phyloP scores from a whole-genome alignment of 2,797 vertebrate species.

The Lophotriccus pileatus region DNA sequence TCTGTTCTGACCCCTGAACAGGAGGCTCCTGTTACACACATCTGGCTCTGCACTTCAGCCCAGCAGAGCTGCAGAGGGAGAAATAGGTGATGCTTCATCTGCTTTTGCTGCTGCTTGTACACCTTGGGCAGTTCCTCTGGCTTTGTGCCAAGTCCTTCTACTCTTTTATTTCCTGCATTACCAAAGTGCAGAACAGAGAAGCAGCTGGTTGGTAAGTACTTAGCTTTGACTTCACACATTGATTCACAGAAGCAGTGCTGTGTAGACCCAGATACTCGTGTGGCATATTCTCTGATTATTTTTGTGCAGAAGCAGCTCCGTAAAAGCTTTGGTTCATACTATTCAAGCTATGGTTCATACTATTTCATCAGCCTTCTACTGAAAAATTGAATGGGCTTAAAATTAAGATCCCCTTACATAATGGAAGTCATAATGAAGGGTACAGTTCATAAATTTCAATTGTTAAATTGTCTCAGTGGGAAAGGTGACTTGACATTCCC shows the following conservation, averaged over 20 bases:
- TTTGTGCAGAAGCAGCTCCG: neutral
- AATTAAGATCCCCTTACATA: conserved; percentile 59
- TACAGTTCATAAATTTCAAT: conserved; percentile 64
- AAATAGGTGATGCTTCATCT: neutral
- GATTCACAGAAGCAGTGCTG: neutral
- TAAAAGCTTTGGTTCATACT: neutral
- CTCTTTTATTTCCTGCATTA: neutral
- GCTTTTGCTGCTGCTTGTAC: neutral
- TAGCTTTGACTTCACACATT: neutral
- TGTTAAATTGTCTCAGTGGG: conserved; percentile 60
- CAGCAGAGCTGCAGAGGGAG: neutral
- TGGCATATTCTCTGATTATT: neutral
- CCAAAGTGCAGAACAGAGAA: neutral
- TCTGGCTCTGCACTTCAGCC: neutral
- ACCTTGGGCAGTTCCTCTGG: neutral
- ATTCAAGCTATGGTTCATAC: neutral
- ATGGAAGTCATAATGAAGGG: conserved; percentile 56
- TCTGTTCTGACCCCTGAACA: neutral
- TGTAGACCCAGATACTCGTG: neutral
- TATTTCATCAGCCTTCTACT: neutral
- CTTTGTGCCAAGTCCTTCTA: neutral
- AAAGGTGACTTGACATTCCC: conserved; percentile 56
- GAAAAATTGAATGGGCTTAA: conserved; percentile 53
- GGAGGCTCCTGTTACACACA: neutral
- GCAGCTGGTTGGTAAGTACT: neutral